These are phyloP conservation scores for Erynnis tages DNA, from an alignment of 2,888 invertebrate species.

Conservation along the genomic window DNA sequence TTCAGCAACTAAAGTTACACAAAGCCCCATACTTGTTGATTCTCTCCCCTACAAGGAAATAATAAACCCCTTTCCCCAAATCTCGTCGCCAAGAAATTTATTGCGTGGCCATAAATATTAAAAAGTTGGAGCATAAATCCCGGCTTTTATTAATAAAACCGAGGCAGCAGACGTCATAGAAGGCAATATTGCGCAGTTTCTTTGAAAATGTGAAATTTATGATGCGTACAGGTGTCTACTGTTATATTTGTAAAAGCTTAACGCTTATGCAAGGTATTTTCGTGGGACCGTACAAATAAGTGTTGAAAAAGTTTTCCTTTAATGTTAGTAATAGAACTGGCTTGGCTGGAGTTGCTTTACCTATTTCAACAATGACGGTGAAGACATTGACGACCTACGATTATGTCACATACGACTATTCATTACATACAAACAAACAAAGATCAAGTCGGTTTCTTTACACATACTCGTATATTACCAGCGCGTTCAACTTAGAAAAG, in stretches of 20 bases:
- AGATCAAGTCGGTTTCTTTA: no score
- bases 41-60: slow-evolving; percentile 60
- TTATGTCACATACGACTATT: no score
- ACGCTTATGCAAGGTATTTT: no score
- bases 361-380: no score
- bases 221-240: slow-evolving; percentile 22
- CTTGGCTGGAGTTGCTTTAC: no score
- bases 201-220: slow-evolving; percentile 27
- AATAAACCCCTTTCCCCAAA: slow-evolving; percentile 70
- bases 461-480: no score
- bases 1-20: slow-evolving; percentile 22
- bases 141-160: slow-evolving; percentile 68
- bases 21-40: slow-evolving; percentile 63
- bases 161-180: slow-evolving; percentile 51
- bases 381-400: no score
- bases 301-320: no score
- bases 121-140: slow-evolving; percentile 77
- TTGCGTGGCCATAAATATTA: slow-evolving; percentile 77
- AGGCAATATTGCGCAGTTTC: slow-evolving; percentile 49
- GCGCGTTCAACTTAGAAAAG: no score
- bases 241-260: not conserved
- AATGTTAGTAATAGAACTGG: no score
- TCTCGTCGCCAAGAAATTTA: slow-evolving; percentile 72
- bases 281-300: no score
- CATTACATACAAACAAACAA: no score